Conservation (phyloP, 2,113 vertebrate species). For the Passer montanus region DNA sequence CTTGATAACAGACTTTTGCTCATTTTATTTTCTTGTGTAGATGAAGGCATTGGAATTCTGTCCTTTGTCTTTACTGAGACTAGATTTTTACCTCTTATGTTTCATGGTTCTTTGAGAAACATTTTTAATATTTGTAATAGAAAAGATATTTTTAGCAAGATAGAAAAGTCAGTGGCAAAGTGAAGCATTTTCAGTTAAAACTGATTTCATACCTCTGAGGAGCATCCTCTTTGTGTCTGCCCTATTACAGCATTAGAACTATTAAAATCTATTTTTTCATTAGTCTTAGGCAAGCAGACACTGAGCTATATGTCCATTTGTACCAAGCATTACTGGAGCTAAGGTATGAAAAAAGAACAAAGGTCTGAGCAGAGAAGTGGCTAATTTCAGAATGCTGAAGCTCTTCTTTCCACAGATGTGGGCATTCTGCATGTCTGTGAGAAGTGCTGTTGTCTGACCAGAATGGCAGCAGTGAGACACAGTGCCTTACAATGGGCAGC, state of each 20-base stretch:
- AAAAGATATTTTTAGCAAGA: not conserved
- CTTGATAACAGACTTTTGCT: not conserved
- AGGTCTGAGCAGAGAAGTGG: not conserved
- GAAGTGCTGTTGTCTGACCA: rapidly evolving
- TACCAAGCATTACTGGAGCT: not conserved
- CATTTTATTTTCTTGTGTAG: not conserved
- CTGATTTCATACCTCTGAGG: not conserved
- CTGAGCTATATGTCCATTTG: not conserved
- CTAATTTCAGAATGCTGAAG: not conserved
- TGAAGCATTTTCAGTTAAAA: not conserved
- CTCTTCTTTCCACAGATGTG: not conserved
- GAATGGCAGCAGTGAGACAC: not conserved
- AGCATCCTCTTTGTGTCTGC: not conserved
- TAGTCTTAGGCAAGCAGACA: not conserved
- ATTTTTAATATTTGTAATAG: not conserved
- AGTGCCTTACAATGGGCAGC: not conserved
- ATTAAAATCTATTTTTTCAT: not conserved
- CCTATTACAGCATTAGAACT: not conserved
- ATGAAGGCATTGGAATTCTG: not conserved
- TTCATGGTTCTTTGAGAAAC: not conserved
- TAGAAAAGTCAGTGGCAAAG: not conserved
- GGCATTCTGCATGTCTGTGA: not conserved
- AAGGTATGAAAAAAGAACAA: not conserved
- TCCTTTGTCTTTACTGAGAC: not conserved
- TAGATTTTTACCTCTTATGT: not conserved